Percentiles rank a stretch among this genome's conserved stretches.
Evolutionary conservation across 2,113 vertebrate genomes (phyloP).

Genomic region (Panthera uncia): DNA sequence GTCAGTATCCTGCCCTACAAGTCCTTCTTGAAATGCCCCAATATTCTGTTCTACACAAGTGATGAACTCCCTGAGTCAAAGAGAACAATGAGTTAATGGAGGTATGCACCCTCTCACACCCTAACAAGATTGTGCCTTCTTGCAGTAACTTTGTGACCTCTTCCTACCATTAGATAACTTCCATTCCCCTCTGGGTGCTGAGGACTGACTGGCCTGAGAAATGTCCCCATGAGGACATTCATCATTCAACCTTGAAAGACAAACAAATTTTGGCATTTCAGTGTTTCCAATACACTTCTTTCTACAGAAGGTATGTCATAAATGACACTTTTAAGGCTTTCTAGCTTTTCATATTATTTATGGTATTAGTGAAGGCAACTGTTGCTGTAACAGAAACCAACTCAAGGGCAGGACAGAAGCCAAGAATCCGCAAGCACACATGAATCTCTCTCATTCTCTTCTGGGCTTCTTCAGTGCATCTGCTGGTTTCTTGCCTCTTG

Average conservation of each 20-base stretch:
- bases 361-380: background rate
- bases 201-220: background rate
- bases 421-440: background rate
- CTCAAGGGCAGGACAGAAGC: background rate
- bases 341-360: slow-evolving; percentile 14
- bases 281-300: background rate
- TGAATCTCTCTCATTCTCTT: background rate
- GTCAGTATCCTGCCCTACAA: background rate
- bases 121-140: background rate
- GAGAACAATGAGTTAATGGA: background rate
- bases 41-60: background rate
- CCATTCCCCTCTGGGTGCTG: background rate
- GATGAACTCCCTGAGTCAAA: background rate
- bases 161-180: background rate
- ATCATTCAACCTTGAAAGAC: background rate
- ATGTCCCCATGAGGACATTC: background rate
- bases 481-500: background rate
- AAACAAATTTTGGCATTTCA: background rate
- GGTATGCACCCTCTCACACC: background rate
- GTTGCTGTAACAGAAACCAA: background rate
- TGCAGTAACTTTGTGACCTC: background rate
- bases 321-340: background rate
- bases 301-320: background rate
- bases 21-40: background rate
- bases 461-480: background rate